A percentile compares a stretch with the other conserved stretches of the same genome.
These are phyloP conservation scores for Pterocles burchelli DNA, from an alignment of 2,113 vertebrate species.

Conservation along the genomic window DNA sequence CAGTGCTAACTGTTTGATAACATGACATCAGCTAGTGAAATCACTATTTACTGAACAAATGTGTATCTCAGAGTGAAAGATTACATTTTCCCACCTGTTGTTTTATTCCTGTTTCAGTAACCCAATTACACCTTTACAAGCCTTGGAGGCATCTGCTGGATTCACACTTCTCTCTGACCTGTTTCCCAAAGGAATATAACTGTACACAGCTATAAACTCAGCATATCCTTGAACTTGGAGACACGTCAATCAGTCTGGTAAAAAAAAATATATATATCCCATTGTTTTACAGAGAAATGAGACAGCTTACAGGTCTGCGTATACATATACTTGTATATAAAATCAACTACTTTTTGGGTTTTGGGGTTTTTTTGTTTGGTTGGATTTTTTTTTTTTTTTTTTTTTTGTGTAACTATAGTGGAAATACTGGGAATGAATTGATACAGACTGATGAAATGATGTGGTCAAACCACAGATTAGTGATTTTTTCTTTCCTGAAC, in stretches of 20 bases:
- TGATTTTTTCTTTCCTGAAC: not conserved
- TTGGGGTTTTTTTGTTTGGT: not conserved
- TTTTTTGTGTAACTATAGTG: not conserved
- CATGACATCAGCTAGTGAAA: fast-evolving
- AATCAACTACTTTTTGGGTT: not conserved
- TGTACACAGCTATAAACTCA: not conserved
- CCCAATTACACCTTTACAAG: not conserved
- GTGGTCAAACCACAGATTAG: not conserved
- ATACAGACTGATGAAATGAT: not conserved
- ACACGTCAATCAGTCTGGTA: not conserved
- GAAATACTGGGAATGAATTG: not conserved
- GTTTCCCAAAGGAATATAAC: not conserved
- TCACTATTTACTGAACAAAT: not conserved
- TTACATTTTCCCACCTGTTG: not conserved
- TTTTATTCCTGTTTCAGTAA: not conserved
- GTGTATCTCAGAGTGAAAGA: not conserved
- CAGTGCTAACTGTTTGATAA: not conserved
- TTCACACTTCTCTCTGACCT: not conserved
- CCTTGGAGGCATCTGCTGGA: not conserved
- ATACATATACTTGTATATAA: fast-evolving
- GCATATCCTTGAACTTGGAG: not conserved
- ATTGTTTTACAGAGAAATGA: not conserved
- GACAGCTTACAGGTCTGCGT: not conserved
- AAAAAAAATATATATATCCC: not conserved
- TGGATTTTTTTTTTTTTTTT: too few species aligned